These are phyloP conservation scores for Picathartes gymnocephalus DNA, from an alignment of 2,113 vertebrate species.

Conservation along the genomic window DNA sequence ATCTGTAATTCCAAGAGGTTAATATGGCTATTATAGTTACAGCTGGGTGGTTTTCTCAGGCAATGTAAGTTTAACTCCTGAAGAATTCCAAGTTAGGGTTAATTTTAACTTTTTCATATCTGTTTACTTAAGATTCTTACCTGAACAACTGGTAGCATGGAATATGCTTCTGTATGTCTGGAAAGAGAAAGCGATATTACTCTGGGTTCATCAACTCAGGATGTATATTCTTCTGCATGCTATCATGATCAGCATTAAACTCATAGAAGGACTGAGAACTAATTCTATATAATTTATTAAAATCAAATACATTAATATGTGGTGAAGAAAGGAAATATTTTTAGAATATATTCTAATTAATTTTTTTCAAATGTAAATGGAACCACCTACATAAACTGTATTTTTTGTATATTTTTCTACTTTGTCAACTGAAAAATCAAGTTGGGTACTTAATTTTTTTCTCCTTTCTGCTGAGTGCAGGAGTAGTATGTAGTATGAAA, in stretches of 20 bases:
- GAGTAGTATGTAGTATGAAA: background rate
- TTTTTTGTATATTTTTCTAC: background rate
- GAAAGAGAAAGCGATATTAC: conserved; percentile 39
- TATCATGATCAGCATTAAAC: background rate
- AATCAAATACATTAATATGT: background rate
- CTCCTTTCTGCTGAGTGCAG: background rate
- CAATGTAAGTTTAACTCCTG: background rate
- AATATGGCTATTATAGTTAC: background rate
- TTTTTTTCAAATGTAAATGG: background rate
- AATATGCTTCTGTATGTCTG: conserved; percentile 91
- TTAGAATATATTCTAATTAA: background rate
- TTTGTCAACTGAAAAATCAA: background rate
- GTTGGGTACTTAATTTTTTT: background rate
- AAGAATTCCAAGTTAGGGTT: background rate
- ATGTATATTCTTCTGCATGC: background rate
- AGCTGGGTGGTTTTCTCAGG: background rate
- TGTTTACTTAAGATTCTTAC: conserved; percentile 67
- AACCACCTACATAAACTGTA: background rate
- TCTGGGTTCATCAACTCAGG: background rate
- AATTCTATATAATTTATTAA: background rate
- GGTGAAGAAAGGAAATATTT: background rate
- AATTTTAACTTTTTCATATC: background rate
- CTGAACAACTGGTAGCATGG: conserved; percentile 81
- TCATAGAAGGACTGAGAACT: background rate
- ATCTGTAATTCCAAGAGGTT: background rate